Conservation (phyloP, 2,797 vertebrate species). For the Gadopsis marmoratus region DNA sequence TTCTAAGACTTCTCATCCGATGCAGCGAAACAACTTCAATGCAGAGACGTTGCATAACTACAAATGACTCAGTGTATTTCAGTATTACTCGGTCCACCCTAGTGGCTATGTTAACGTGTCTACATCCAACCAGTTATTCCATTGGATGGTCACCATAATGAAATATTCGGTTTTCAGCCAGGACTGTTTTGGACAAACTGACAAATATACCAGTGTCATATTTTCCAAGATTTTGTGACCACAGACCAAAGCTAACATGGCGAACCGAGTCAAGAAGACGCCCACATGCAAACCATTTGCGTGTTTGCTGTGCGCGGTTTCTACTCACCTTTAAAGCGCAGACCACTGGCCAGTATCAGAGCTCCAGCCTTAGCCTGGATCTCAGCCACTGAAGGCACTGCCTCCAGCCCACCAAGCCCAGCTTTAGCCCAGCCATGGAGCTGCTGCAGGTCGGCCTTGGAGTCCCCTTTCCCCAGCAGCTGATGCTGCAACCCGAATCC, state of each 20-base stretch:
- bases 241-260: background rate
- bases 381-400: conserved; percentile 44
- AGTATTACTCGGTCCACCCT: conserved; percentile 1
- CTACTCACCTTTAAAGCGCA: conserved; percentile 79
- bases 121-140: conserved; percentile 18
- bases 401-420: conserved; percentile 61
- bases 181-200: background rate
- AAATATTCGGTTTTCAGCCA: conserved; percentile 18
- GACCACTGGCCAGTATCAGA: conserved; percentile 69
- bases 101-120: conserved; percentile 4
- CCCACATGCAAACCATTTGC: no score
- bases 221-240: background rate
- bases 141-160: conserved; percentile 20
- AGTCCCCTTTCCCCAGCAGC: conserved; percentile 64
- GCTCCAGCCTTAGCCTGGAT: conserved; percentile 71
- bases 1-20: conserved; percentile 39
- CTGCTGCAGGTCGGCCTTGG: conserved; percentile 67
- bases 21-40: conserved; percentile 26
- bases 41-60: conserved; percentile 32
- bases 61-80: conserved; percentile 39
- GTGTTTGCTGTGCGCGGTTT: background rate
- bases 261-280: background rate
- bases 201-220: conserved; percentile 1
- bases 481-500: conserved; percentile 69
- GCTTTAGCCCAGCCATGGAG: conserved; percentile 73